Conservation (phyloP, 2,113 vertebrate genomes). For the Podarcis cretensis region DNA sequence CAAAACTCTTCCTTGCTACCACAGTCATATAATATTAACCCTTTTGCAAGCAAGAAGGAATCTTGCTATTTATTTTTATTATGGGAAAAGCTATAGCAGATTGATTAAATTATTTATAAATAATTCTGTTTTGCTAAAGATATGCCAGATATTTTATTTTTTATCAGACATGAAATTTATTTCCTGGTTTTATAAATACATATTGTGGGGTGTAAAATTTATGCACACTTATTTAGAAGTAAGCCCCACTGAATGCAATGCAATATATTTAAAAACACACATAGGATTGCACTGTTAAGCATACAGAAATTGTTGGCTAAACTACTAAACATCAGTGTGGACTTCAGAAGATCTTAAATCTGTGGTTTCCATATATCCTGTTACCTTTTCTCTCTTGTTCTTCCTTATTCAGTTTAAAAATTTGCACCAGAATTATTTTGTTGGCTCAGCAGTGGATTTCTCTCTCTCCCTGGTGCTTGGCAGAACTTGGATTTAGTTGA, state of each 20-base stretch:
- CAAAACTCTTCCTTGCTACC: neutral
- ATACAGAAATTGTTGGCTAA: neutral
- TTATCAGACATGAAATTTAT: neutral
- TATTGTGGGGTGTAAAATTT: neutral
- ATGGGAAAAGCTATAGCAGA: neutral
- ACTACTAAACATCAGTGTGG: neutral
- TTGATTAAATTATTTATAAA: neutral
- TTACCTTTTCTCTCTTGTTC: neutral
- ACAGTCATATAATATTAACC: neutral
- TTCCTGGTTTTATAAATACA: neutral
- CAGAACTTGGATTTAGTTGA: neutral
- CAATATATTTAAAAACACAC: neutral
- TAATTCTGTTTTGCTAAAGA: neutral
- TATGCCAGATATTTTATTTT: neutral
- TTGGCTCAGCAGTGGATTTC: neutral
- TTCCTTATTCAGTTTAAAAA: neutral
- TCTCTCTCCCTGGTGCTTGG: neutral
- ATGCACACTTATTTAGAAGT: neutral
- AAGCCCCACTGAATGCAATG: neutral
- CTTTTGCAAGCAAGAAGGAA: neutral
- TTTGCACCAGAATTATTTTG: neutral
- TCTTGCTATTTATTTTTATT: neutral
- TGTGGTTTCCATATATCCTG: neutral
- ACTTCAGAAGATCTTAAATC: neutral
- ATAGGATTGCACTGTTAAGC: neutral